Conservation (phyloP, 2,888 invertebrate species). For the Campopleginae sp. region DNA sequence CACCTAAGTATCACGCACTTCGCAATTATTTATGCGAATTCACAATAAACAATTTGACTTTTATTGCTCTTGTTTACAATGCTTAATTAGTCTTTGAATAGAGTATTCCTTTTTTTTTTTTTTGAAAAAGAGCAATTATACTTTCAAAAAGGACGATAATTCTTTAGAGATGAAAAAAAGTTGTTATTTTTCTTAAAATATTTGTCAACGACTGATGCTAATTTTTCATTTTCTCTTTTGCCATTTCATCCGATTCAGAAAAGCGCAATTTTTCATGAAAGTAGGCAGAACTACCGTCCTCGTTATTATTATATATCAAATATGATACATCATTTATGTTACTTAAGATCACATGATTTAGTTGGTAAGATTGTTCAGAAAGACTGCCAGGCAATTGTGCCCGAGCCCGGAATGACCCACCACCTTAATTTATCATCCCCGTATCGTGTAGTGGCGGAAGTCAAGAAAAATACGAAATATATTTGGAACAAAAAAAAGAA, state of each 20-base stretch:
- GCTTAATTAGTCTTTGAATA: conserved; percentile 11
- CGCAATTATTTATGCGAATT: conserved; percentile 28
- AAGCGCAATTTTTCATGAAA: not conserved
- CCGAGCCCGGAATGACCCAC: conserved; percentile 45
- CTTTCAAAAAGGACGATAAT: conserved; percentile 30
- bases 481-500: not conserved
- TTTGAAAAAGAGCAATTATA: conserved; percentile 21
- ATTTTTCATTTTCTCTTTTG: not conserved
- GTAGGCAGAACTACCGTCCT: conserved; percentile 6
- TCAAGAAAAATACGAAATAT: conserved; percentile 23
- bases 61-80: conserved; percentile 25
- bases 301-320: conserved; percentile 30
- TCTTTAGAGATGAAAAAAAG: not conserved
- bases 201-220: not conserved
- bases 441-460: conserved; percentile 65
- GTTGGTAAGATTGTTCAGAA: conserved; percentile 60
- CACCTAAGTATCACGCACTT: conserved; percentile 19
- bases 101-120: not conserved
- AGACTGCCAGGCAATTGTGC: conserved; percentile 19
- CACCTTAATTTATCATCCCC: conserved; percentile 59
- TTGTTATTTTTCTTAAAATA: not conserved
- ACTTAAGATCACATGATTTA: conserved; percentile 61
- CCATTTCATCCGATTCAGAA: not conserved
- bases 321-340: conserved; percentile 39
- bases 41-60: conserved; percentile 41